phyloP scores from a whole-genome alignment of 1,140 invertebrate species.

The Papilio glaucus region DNA sequence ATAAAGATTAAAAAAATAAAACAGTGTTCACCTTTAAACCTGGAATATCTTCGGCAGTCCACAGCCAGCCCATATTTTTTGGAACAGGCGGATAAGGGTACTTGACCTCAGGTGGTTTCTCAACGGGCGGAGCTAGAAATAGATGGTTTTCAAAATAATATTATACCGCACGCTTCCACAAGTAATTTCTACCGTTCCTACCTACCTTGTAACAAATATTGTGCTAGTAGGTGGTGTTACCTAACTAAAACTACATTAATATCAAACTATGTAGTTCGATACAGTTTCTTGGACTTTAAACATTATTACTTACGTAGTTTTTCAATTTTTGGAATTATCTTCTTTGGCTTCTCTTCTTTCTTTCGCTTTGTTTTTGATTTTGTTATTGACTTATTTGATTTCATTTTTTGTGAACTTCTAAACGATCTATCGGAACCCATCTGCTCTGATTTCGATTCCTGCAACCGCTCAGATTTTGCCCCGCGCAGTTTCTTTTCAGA shows the following conservation, averaged over 20 bases:
- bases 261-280: too few species aligned
- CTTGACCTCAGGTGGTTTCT: constrained; percentile 55
- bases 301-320: constrained; percentile 53
- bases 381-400: constrained; percentile 49
- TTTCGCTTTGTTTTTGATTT: constrained; percentile 51
- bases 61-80: constrained; percentile 76
- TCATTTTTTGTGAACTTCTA: constrained; percentile 13
- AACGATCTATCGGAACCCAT: constrained; percentile 14
- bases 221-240: too few species aligned
- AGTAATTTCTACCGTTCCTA: too few species aligned
- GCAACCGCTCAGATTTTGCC: background rate
- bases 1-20: background rate
- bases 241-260: too few species aligned
- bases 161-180: background rate
- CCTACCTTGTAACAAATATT: too few species aligned
- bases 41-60: constrained; percentile 72
- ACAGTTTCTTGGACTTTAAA: too few species aligned
- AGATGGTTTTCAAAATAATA: constrained; percentile 33
- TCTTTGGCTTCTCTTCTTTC: constrained; percentile 51
- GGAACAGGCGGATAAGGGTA: constrained; percentile 71
- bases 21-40: constrained; percentile 64
- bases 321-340: constrained; percentile 53
- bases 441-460: constrained; percentile 29
- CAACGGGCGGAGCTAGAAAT: constrained; percentile 46
- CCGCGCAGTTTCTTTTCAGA: constrained; percentile 3